These are phyloP conservation scores for Diabrotica balteata DNA, from an alignment of 2,888 invertebrate genomes.

Conservation along the genomic window DNA sequence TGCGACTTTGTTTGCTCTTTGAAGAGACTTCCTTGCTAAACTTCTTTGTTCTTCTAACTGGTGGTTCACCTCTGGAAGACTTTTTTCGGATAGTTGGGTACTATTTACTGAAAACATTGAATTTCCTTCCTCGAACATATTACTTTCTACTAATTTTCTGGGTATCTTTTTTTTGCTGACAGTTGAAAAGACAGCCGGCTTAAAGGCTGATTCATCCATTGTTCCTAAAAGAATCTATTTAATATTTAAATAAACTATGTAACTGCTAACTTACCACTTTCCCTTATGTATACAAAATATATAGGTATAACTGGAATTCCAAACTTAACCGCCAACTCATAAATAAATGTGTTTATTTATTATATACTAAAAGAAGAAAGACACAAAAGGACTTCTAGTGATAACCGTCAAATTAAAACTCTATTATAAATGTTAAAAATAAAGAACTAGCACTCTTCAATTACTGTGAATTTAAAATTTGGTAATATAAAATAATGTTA, in stretches of 20 bases:
- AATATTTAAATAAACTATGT: background rate
- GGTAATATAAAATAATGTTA: no score
- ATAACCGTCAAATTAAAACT: no score
- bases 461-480: no score
- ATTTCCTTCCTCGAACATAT: slow-evolving; percentile 28
- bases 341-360: no score
- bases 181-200: slow-evolving; percentile 60
- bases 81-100: slow-evolving; percentile 29
- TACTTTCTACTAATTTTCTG: slow-evolving; percentile 19
- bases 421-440: no score
- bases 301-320: background rate
- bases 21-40: slow-evolving; percentile 45
- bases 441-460: no score
- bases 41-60: slow-evolving; percentile 43
- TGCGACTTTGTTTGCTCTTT: slow-evolving; percentile 42
- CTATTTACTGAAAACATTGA: slow-evolving; percentile 27
- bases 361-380: no score
- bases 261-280: background rate
- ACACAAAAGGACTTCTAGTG: no score
- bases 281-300: background rate
- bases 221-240: background rate
- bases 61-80: slow-evolving; percentile 23
- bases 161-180: slow-evolving; percentile 50
- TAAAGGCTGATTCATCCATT: slow-evolving; percentile 23
- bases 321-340: background rate